Base-by-base conservation (phyloP, 92 coral and sea anemone genomes). In the Bergia puertoricense region DNA sequence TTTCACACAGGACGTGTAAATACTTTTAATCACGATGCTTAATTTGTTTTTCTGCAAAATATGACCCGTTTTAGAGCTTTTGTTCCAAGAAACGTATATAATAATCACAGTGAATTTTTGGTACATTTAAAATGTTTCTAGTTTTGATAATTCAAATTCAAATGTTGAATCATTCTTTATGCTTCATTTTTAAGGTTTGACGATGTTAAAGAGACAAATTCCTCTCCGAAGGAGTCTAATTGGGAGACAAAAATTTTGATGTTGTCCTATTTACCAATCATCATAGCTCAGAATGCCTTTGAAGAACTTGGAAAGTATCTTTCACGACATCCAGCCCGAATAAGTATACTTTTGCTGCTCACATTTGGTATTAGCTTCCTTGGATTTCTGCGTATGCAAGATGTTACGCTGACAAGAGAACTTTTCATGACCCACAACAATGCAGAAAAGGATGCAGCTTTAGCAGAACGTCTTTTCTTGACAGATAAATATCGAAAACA, bases 241-340 rank as follows among this genome's bases (percentile, higher is more conserved):
- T 71, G 37, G 30, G 40, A 23, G 75, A 30, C 75, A 23, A 37
- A 13, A 3, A 9, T 71, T 37, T n/a, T 71, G 75, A n/a, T 71
- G 2, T 71, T 40, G 14, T 23, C 75, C 39, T 71, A 77, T n/a
- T 45, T 46, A 22, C 81, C 81, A 77, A 46, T 22, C 41, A 44
- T 77, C 13, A 20, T 6, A 23, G 36, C 40, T 4, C 81, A 77
- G 23, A 77, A 14, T 9, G 38, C 40, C 39, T 77, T 77, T 77
- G 65, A 77, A 77, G 40, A 48, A 46, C 81, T 77, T 22, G 81
- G 81, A n/a, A 77, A 48, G 15, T 44, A 2, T 13, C 81, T 77
- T 45, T 77, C 39, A 44, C 81, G 62, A 77, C 39, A 46, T 77
- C 37, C 81, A 77, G 36, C 42, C 65, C 59, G 81, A 77, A 13